Evolutionary conservation across 2,113 vertebrate species (phyloP).

Genomic region (Turnix velox): DNA sequence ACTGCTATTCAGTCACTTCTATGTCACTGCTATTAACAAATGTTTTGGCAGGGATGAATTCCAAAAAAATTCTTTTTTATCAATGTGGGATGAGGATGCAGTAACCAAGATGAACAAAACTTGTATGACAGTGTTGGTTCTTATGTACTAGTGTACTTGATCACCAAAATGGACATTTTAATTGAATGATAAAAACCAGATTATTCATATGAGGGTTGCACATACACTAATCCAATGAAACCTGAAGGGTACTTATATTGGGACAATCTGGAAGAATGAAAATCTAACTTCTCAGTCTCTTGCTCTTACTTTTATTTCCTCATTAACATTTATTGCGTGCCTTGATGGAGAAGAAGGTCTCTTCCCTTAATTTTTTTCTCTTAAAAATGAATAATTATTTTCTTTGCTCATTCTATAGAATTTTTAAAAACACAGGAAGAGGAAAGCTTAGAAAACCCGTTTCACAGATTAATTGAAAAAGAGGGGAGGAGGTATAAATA

Average conservation of each 20-base stretch:
- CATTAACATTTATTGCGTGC: not conserved
- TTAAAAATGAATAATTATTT: not conserved
- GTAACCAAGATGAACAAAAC: not conserved
- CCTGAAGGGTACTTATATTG: not conserved
- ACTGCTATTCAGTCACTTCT: too few species aligned
- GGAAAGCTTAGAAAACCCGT: not conserved
- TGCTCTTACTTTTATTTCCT: not conserved
- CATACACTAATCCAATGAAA: not conserved
- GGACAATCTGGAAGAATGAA: not conserved
- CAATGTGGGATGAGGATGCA: fast-evolving
- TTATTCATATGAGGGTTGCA: not conserved
- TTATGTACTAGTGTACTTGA: not conserved
- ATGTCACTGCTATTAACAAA: not conserved
- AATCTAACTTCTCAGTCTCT: not conserved
- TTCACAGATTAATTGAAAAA: not conserved
- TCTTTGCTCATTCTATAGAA: not conserved
- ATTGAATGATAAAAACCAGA: not conserved
- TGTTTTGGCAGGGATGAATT: not conserved
- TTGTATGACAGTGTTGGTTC: not conserved
- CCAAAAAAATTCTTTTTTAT: not conserved
- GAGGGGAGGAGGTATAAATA: fast-evolving
- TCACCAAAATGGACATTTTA: not conserved
- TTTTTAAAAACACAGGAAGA: not conserved
- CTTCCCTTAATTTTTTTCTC: not conserved
- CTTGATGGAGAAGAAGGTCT: not conserved